Percentiles rank a stretch among this genome's conserved stretches.
phyloP scores from a whole-genome alignment of 2,888 invertebrate species.

The Eupithecia tripunctaria region DNA sequence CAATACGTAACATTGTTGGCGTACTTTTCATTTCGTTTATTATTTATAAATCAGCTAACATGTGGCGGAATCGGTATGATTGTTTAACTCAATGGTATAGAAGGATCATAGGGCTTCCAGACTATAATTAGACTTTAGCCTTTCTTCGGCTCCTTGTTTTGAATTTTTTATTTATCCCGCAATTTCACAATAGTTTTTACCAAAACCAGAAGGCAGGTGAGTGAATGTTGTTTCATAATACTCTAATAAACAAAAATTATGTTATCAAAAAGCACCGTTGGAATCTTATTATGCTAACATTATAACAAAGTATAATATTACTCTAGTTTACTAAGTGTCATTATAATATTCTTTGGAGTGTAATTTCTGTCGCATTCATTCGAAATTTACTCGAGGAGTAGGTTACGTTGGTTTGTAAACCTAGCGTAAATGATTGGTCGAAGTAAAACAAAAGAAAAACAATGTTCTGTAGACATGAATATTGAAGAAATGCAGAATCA shows the following conservation, averaged over 20 bases:
- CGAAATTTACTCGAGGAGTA: not conserved
- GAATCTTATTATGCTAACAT: not conserved
- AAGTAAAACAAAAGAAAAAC: conserved; percentile 8
- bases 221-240: too few relatives aligned
- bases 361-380: conserved; percentile 3
- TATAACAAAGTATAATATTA: not conserved
- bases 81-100: too few relatives aligned
- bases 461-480: not conserved
- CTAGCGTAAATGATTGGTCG: conserved; percentile 3
- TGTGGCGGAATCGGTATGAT: too few relatives aligned
- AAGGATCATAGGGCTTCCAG: too few relatives aligned
- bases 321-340: not conserved
- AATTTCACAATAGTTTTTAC: too few relatives aligned
- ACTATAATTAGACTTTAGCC: too few relatives aligned
- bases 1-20: too few relatives aligned
- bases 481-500: not conserved
- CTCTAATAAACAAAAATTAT: not conserved
- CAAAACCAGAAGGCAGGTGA: too few relatives aligned
- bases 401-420: not conserved
- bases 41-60: too few relatives aligned
- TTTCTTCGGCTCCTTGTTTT: too few relatives aligned
- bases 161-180: too few relatives aligned
- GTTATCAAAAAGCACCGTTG: not conserved
- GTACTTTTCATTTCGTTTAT: too few relatives aligned
- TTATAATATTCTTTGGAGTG: not conserved